A percentile compares a stretch with the other conserved stretches of the same genome.
Conservation (phyloP, 2,888 invertebrate species). For the Agrochola macilenta region DNA sequence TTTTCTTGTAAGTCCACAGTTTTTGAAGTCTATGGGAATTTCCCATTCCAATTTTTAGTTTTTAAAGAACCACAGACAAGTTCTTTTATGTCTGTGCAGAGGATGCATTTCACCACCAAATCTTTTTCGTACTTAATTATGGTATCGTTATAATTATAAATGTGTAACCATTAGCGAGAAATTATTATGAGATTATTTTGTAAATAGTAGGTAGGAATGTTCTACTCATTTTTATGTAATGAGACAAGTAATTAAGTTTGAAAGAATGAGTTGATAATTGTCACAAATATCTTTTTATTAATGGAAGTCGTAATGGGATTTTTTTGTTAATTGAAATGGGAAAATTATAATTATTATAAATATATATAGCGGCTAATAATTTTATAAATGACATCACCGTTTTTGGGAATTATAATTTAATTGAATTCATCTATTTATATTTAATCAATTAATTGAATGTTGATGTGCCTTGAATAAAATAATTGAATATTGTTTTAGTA, state of each 20-base stretch:
- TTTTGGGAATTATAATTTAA: constrained; percentile 44
- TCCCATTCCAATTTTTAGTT: constrained; percentile 26
- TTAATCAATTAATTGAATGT: constrained; percentile 20
- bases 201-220: constrained; percentile 67
- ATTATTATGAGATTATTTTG: constrained; percentile 70
- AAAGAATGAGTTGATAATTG: constrained; percentile 13
- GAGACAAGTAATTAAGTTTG: constrained; percentile 28
- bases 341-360: constrained; percentile 9
- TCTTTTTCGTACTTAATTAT: constrained; percentile 82
- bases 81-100: constrained; percentile 15
- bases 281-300: constrained; percentile 24
- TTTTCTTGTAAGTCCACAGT: constrained; percentile 18
- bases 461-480: constrained; percentile 46
- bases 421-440: constrained; percentile 31
- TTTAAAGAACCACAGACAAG: constrained; percentile 16
- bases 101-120: constrained; percentile 82
- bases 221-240: constrained; percentile 50
- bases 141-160: constrained; percentile 54
- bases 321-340: not conserved
- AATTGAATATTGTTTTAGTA: constrained; percentile 43
- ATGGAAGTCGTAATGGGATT: constrained; percentile 5
- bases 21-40: constrained; percentile 34
- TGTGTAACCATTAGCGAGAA: constrained; percentile 60
- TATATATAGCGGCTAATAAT: constrained; percentile 17
- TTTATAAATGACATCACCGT: constrained; percentile 34